phyloP scores from a whole-genome alignment of 35 echinoderm and acorn worm species.

The Ophioderma brevispina region DNA sequence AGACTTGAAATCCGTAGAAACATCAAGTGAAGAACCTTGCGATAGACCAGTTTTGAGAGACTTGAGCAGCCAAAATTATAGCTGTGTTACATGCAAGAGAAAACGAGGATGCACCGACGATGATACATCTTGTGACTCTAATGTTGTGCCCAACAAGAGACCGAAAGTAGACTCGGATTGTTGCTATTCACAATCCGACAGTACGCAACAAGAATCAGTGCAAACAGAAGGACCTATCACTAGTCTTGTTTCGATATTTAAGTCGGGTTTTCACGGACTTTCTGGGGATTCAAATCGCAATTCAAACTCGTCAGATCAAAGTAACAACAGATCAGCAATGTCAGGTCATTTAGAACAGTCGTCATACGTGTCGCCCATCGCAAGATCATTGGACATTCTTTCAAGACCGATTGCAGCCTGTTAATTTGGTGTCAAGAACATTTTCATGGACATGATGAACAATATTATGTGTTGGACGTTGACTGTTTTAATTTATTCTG shows the following conservation, averaged over 20 bases:
- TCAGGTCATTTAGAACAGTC: constrained; percentile 24
- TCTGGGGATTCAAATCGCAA: constrained; percentile 69
- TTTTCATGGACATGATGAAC: constrained; percentile 11
- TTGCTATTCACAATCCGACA: neutral
- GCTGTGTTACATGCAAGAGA: constrained; percentile 47
- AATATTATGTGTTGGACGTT: constrained; percentile 1
- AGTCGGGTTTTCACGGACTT: constrained; percentile 86
- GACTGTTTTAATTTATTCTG: constrained; percentile 38
- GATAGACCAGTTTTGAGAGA: constrained; percentile 20
- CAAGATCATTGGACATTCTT: constrained; percentile 46
- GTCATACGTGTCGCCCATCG: constrained; percentile 22
- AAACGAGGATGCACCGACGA: constrained; percentile 34
- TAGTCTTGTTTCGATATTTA: constrained; percentile 90
- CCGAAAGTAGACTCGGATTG: constrained; percentile 61
- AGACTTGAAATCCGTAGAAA: constrained; percentile 1
- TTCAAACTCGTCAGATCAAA: neutral
- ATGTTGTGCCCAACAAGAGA: constrained; percentile 49
- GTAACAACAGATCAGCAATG: neutral
- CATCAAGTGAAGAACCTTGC: constrained; percentile 19
- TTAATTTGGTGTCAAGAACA: neutral
- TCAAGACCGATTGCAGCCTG: constrained; percentile 58
- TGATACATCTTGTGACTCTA: constrained; percentile 72
- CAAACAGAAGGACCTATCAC: constrained; percentile 74
- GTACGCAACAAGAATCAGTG: neutral
- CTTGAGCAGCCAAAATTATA: constrained; percentile 11